Percentiles rank a stretch among this genome's conserved stretches.
phyloP scores from a whole-genome alignment of 2,113 vertebrate species.

The Macrotis lagotis region DNA sequence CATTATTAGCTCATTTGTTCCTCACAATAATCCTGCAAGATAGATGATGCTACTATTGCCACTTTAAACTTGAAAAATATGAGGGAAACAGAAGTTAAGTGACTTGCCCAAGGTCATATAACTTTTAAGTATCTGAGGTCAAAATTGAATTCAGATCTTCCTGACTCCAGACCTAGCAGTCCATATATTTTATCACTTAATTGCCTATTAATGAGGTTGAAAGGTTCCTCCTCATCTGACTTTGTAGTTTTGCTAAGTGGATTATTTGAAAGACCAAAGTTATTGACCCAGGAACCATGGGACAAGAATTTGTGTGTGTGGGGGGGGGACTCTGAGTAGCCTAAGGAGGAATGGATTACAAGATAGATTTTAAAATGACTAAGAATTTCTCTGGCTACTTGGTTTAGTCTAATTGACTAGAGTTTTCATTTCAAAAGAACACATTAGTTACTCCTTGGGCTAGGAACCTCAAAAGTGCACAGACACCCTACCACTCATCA shows the following conservation, averaged over 20 bases:
- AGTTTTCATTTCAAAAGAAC: not conserved
- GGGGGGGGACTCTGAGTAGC: no score
- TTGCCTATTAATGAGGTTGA: no score
- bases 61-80: not conserved
- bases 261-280: not conserved
- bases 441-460: not conserved
- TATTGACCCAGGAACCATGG: not conserved
- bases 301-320: not conserved
- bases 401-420: not conserved
- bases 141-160: not conserved
- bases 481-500: not conserved
- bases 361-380: not conserved
- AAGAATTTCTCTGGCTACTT: no score
- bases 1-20: not conserved
- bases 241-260: not conserved
- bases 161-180: not conserved
- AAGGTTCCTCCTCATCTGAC: not conserved
- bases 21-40: not conserved
- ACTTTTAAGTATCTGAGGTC: not conserved
- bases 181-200: no score
- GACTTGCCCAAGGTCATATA: not conserved
- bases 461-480: not conserved
- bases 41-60: not conserved
- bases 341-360: not conserved
- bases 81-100: not conserved